Evolutionary conservation across 2,888 invertebrate species (phyloP), one percentile per base, ranked within the genome.

Genomic region (Andrena haemorrhoa): DNA sequence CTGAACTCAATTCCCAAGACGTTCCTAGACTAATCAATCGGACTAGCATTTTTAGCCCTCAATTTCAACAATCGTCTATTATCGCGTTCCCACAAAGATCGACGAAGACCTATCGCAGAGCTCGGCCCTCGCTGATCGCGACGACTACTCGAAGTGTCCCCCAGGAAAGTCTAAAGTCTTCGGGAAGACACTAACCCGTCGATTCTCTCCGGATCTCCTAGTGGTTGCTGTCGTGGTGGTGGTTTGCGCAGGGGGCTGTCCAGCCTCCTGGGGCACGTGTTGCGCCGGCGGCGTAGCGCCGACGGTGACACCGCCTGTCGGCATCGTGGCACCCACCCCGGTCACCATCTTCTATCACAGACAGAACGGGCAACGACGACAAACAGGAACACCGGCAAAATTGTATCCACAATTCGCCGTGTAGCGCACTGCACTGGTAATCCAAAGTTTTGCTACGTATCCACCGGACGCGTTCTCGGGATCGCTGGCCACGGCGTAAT

Each of bases 191-290:
- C 94, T 91, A 92, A 94, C 94, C 93, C 94, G 93, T 93, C 94
- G 93, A 87, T 94, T 94, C 88, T 94, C 94, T 74, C 94, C 94
- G 7, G 94, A 93, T 86, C 94, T 88, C 79, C 94, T 92, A 7
- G 92, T 89, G 35, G 92, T 90, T 16, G 91, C 88, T 6, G 92
- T 89, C 10, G 86, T 35, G 90, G 92, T 90, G 65, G 92, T 91
- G 51, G 93, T 90, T 88, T 92, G 92, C 78, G 92, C 91, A 80
- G 93, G 92, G 77, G 93, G 92, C 77, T 94, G 94, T 74, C 92
- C 94, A 83, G 93, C 93, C 88, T 94, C 94, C 77, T 93, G 93
- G 51, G 94, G 93, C 92, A 92, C 93, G 91, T 94, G 94, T 84
- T 93, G 93, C 72, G 93, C 91, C 87, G 93, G 93, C 77, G 93